Conservation (phyloP, 30 jellyfish, hydroid and myxozoan genomes). For the Cassiopea andromeda region DNA sequence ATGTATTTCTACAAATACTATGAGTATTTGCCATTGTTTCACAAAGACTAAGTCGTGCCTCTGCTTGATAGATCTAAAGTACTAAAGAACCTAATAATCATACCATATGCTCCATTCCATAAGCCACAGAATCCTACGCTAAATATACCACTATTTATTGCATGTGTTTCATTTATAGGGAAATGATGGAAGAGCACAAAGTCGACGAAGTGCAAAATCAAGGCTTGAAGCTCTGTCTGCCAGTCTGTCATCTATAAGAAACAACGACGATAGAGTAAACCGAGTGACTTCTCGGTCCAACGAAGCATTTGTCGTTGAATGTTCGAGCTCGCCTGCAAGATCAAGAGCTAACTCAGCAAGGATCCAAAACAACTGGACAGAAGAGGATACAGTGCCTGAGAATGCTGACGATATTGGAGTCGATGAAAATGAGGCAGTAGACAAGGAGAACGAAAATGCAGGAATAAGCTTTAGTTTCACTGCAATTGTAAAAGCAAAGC, state of each 20-base stretch:
- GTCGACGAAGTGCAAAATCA: not conserved
- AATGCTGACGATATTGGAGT: not conserved
- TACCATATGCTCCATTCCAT: too few relatives aligned
- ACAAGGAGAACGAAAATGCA: not conserved
- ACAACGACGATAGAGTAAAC: not conserved
- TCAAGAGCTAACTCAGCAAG: constrained; percentile 9
- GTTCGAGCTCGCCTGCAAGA: not conserved
- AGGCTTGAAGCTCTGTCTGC: not conserved
- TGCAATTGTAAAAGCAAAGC: constrained; percentile 56
- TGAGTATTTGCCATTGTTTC: too few relatives aligned
- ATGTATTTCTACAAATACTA: too few relatives aligned
- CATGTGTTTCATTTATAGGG: too few relatives aligned
- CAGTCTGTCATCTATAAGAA: not conserved
- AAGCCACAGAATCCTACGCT: too few relatives aligned
- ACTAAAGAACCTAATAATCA: too few relatives aligned
- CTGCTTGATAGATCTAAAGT: too few relatives aligned
- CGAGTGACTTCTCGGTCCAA: constrained; percentile 9
- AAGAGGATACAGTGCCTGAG: not conserved
- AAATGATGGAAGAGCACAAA: not conserved
- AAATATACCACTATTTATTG: too few relatives aligned
- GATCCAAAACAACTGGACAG: constrained; percentile 17
- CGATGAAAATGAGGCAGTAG: constrained; percentile 5
- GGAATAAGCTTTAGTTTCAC: constrained; percentile 1
- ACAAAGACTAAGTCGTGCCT: too few relatives aligned
- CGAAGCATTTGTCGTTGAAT: constrained; percentile 27